Percentiles rank a stretch among this genome's conserved stretches.
Conservation (phyloP, 92 coral and sea anemone species). For the Siderastrea radians region DNA sequence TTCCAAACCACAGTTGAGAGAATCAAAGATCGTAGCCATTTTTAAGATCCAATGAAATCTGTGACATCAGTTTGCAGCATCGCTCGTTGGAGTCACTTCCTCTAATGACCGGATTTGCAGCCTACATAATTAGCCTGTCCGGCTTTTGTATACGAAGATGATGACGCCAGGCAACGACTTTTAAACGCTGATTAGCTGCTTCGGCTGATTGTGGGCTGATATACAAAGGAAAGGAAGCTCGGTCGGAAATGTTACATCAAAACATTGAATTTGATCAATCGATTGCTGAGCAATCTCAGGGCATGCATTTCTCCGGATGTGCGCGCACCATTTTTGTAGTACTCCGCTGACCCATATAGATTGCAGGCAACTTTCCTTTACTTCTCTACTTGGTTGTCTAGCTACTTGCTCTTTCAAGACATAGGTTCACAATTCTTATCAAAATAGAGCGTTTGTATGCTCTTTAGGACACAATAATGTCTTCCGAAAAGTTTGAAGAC, state of each 20-base stretch:
- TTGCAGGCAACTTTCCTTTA: slow-evolving; percentile 9
- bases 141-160: slow-evolving; percentile 16
- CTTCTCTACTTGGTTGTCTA: not conserved
- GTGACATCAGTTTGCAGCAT: slow-evolving; percentile 10
- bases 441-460: not conserved
- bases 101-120: slow-evolving; percentile 31
- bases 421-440: not conserved
- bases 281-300: slow-evolving; percentile 6
- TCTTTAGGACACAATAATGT: slow-evolving; percentile 48
- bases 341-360: slow-evolving; percentile 7
- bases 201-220: slow-evolving; percentile 41
- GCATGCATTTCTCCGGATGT: slow-evolving; percentile 17
- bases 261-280: slow-evolving; percentile 48
- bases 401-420: not conserved
- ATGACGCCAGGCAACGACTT: slow-evolving; percentile 19
- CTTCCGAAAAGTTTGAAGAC: slow-evolving; percentile 99
- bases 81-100: slow-evolving; percentile 32
- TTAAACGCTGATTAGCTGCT: slow-evolving; percentile 37
- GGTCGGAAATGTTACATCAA: slow-evolving; percentile 59
- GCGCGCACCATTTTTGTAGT: slow-evolving; percentile 14
- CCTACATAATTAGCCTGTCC: slow-evolving; percentile 47
- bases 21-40: slow-evolving; percentile 50
- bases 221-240: slow-evolving; percentile 41
- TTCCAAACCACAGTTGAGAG: slow-evolving; percentile 56
- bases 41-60: slow-evolving; percentile 24